Evolutionary conservation across 1,140 invertebrate genomes (phyloP).

Genomic region (Thereuonema tuberculata): DNA sequence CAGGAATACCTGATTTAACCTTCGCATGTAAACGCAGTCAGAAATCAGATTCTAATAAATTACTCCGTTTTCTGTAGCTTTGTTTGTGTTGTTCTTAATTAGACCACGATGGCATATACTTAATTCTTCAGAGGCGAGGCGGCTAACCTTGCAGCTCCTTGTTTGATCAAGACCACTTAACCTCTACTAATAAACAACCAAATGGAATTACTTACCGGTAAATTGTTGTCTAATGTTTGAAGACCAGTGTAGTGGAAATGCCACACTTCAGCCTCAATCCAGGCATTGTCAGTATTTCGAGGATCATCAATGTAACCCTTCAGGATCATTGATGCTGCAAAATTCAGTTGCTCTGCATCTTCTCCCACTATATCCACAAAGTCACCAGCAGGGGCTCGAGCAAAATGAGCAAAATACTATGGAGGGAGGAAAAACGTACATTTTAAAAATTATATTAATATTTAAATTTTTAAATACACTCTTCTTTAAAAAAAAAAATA

Average conservation of each 20-base stretch:
- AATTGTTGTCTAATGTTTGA: neutral
- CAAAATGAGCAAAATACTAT: slow-evolving; percentile 13
- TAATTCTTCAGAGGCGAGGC: neutral
- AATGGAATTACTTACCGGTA: slow-evolving; percentile 1
- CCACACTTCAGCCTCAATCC: slow-evolving; percentile 39
- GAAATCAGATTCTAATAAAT: too few species aligned
- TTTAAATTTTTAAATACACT: neutral
- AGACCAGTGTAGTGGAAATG: slow-evolving; percentile 35
- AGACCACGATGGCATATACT: too few species aligned
- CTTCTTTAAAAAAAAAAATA: too few species aligned
- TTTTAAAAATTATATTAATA: too few species aligned
- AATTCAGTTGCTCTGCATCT: slow-evolving; percentile 11
- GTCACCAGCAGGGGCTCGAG: slow-evolving; percentile 6
- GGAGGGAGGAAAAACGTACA: slow-evolving; percentile 1
- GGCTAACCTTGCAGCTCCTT: neutral
- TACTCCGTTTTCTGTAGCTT: too few species aligned
- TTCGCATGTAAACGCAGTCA: too few species aligned
- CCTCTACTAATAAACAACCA: neutral
- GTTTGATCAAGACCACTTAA: neutral
- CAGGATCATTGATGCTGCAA: neutral
- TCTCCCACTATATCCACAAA: slow-evolving; percentile 16
- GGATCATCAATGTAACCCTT: slow-evolving; percentile 40
- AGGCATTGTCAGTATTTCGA: slow-evolving; percentile 42
- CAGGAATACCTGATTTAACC: too few species aligned
- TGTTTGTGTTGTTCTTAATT: too few species aligned